These are phyloP conservation scores for Prolemur simus DNA, from an alignment of 2,113 vertebrate species.

Conservation along the genomic window DNA sequence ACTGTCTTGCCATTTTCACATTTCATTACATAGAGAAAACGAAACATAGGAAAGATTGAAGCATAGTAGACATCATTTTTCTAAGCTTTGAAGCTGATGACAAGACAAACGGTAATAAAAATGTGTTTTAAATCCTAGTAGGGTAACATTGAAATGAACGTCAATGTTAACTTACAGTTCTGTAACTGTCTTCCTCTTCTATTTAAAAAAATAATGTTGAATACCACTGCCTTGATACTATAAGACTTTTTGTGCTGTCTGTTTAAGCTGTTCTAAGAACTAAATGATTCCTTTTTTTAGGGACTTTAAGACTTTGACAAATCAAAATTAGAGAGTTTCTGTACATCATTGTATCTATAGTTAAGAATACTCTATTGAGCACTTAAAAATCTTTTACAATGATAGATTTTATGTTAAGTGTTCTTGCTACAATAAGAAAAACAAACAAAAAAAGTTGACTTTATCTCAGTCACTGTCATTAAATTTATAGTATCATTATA, in stretches of 20 bases:
- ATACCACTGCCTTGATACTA: not conserved
- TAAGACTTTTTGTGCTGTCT: not conserved
- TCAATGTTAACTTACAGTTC: not conserved
- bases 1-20: conserved; percentile 56
- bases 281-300: conserved; percentile 3
- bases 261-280: not conserved
- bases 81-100: conserved; percentile 46
- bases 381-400: not conserved
- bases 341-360: not conserved
- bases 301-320: not conserved
- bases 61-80: not conserved
- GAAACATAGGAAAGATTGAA: not conserved
- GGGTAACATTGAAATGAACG: not conserved
- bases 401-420: not conserved
- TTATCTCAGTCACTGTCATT: not conserved
- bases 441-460: not conserved
- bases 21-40: conserved; percentile 50
- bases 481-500: not conserved
- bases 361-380: not conserved
- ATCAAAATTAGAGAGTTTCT: not conserved
- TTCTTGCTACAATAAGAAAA: not conserved
- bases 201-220: conserved; percentile 5
- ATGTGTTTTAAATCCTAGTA: not conserved
- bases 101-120: conserved; percentile 30
- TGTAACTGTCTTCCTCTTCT: not conserved